Base-by-base conservation (phyloP, 2,888 invertebrate genomes). In the Ceraclea dissimilis region DNA sequence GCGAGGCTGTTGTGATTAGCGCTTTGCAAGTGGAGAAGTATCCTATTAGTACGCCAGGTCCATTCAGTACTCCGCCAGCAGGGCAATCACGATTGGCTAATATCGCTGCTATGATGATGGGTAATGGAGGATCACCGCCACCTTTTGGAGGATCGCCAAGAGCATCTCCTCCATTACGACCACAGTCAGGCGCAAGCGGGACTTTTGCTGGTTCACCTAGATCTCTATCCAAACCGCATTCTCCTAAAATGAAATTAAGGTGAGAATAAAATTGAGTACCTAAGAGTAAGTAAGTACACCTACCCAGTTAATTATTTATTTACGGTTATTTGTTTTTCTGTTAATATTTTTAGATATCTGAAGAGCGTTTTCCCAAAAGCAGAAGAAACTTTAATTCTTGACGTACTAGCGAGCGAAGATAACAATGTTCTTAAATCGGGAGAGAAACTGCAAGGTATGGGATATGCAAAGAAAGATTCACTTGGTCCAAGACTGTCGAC, bases 201-300 rank as follows among this genome's bases (percentile, higher is more conserved):
- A 74, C 76, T 60, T 75, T 74, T 65, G 73, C 74, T 57, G 83
- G 82, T 51, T 81, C 83, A 47, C 80, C 80, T 44, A 76, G 79
- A 60, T 46, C 46, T 4, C 19, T 19, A 11, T 76, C 80, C 31
- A 79, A 80, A 65, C 83, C 86, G 62, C 90, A 90, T 66, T 92
- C 91, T 67, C 93, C 93, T 62, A 93, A 93, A 79, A 88, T 93
- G 86, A 93, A 93, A 78, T 80, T 93, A 73, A 92, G 93, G 92
- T 92, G 13, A 13, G 13, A 39, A 39, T 8, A 8, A 4, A 39
- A 39, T n/a, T n/a, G n/a, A n/a, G 13, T 39, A 39, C 5, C 13
- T 13, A 8, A 8, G 39, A 39, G 13, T 16, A n/a, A n/a, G n/a
- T n/a, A n/a, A n/a, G n/a, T n/a, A n/a, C n/a, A n/a, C n/a, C n/a